A percentile compares a stretch with the other conserved stretches of the same genome.
Conservation (phyloP, 2,888 invertebrate species). For the Cephus pygmeus region DNA sequence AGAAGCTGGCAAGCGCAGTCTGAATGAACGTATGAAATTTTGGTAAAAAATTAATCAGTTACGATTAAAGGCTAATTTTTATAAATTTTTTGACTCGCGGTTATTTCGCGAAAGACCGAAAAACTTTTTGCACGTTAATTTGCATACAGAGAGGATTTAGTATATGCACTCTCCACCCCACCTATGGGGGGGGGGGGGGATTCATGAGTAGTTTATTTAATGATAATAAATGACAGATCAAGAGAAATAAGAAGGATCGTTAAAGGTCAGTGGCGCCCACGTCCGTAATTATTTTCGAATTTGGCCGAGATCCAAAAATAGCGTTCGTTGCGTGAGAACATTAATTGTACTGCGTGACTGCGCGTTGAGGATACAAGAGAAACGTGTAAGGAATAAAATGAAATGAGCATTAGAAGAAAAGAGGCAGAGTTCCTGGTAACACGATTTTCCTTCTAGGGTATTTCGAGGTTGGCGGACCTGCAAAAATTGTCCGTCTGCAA, state of each 20-base stretch:
- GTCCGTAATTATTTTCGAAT: slow-evolving; percentile 18
- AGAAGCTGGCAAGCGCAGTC: too few species aligned
- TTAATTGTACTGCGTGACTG: slow-evolving; percentile 12
- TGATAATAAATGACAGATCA: background rate
- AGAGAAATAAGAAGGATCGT: background rate
- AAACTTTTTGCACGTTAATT: background rate
- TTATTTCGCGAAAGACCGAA: too few species aligned
- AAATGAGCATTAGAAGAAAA: background rate
- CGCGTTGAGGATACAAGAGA: background rate
- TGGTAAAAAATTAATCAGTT: too few species aligned
- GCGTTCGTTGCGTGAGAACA: slow-evolving; percentile 4
- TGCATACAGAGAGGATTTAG: background rate
- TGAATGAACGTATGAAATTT: too few species aligned
- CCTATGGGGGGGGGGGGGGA: background rate
- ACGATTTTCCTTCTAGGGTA: background rate
- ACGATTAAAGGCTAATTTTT: too few species aligned
- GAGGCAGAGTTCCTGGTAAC: background rate
- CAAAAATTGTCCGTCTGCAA: background rate
- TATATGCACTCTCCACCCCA: too few species aligned
- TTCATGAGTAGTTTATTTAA: slow-evolving; percentile 15
- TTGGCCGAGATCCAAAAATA: slow-evolving; percentile 20
- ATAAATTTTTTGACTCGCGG: too few species aligned
- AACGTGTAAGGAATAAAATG: background rate
- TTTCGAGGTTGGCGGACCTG: background rate
- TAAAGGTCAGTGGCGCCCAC: background rate